Evolutionary conservation across 2,888 invertebrate species (phyloP).

Genomic region (Tridacna crocea): DNA sequence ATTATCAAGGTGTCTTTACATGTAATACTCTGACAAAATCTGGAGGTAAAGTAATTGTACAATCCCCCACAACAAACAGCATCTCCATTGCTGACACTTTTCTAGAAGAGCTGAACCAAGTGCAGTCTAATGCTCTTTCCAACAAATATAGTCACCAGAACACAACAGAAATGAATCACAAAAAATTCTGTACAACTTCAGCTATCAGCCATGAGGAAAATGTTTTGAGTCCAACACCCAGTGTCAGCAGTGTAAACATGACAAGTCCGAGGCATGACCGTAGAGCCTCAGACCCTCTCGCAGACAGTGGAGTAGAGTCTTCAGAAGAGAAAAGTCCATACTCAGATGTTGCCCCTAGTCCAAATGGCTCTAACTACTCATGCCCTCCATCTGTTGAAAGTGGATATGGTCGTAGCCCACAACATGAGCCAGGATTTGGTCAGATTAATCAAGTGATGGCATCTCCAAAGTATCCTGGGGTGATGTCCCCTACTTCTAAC

Average conservation of each 20-base stretch:
- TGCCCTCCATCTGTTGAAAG: slow-evolving; percentile 70
- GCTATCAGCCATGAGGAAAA: not conserved
- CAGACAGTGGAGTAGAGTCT: slow-evolving; percentile 61
- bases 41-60: slow-evolving; percentile 47
- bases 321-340: slow-evolving; percentile 49
- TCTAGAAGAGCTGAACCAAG: slow-evolving; percentile 7
- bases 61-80: slow-evolving; percentile 26
- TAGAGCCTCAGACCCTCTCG: slow-evolving; percentile 27
- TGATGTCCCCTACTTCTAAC: slow-evolving; percentile 37
- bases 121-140: not conserved
- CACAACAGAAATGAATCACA: not conserved
- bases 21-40: slow-evolving; percentile 14
- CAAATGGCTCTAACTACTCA: slow-evolving; percentile 58
- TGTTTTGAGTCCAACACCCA: slow-evolving; percentile 16
- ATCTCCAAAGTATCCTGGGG: slow-evolving; percentile 41
- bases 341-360: slow-evolving; percentile 58
- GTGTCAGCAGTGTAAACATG: not conserved
- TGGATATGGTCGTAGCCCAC: slow-evolving; percentile 56
- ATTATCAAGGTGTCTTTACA: not conserved
- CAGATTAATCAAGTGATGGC: slow-evolving; percentile 16
- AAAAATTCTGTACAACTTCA: not conserved
- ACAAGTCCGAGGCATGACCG: slow-evolving; percentile 8
- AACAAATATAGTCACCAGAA: not conserved
- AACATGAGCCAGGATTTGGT: slow-evolving; percentile 36
- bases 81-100: slow-evolving; percentile 27